Conservation (phyloP, 2,888 invertebrate species). For the Drosophila birchii region DNA sequence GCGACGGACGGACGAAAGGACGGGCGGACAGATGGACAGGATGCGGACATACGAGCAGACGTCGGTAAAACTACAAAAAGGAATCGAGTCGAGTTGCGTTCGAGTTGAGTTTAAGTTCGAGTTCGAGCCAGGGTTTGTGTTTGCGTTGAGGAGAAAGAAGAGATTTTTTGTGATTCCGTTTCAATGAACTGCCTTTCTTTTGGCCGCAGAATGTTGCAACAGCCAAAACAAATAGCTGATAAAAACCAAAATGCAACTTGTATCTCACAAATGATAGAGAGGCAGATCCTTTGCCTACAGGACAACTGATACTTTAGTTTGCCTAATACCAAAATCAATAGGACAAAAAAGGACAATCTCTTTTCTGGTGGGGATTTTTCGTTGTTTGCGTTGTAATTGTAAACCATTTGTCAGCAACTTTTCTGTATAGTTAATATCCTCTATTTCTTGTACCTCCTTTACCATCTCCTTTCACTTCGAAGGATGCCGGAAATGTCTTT, state of each 20-base stretch:
- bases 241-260: conserved; percentile 57
- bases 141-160: conserved; percentile 67
- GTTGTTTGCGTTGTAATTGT: conserved; percentile 70
- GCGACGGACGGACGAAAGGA: conserved; percentile 44
- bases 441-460: background rate
- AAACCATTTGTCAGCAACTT: conserved; percentile 80
- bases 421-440: conserved; percentile 65
- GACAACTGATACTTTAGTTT: conserved; percentile 44
- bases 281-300: conserved; percentile 3
- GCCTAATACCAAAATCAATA: conserved; percentile 38
- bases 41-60: conserved; percentile 57
- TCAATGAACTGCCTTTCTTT: conserved; percentile 62
- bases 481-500: conserved; percentile 76
- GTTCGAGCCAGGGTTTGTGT: conserved; percentile 3
- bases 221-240: conserved; percentile 77
- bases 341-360: conserved; percentile 34
- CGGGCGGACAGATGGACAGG: conserved; percentile 57
- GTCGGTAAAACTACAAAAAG: conserved; percentile 78
- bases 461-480: conserved; percentile 28
- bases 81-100: conserved; percentile 40
- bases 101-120: conserved; percentile 25
- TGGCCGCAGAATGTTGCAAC: conserved; percentile 70
- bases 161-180: conserved; percentile 60
- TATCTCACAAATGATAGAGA: conserved; percentile 1
- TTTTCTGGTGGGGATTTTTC: conserved; percentile 45